A percentile compares a stretch with the other conserved stretches of the same genome.
phyloP scores from a whole-genome alignment of 2,888 invertebrate species.

The Tortricodes alternella region DNA sequence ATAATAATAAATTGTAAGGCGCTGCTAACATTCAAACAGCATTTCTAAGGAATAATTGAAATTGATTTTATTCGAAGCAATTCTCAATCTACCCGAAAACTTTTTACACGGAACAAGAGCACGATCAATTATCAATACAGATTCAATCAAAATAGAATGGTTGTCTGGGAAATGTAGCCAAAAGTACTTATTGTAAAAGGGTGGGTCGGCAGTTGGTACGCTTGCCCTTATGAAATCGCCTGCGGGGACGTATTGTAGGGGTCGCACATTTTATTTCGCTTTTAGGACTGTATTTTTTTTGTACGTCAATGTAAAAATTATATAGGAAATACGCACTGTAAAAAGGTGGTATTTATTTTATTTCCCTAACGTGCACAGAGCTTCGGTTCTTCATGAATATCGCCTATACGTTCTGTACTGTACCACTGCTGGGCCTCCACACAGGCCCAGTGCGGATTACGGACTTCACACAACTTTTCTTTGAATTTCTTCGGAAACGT shows the following conservation, averaged over 20 bases:
- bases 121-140: slow-evolving; percentile 35
- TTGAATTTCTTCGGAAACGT: no score
- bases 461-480: no score
- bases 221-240: slow-evolving; percentile 53
- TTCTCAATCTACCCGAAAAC: neutral
- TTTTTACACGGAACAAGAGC: neutral
- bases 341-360: no score
- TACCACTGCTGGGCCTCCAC: no score
- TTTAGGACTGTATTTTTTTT: neutral
- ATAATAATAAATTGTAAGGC: no score
- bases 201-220: slow-evolving; percentile 48
- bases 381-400: no score
- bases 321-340: no score
- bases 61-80: neutral
- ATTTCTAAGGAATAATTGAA: neutral
- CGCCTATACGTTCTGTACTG: no score
- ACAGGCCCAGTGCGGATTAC: no score
- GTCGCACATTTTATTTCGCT: slow-evolving; percentile 29
- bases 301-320: no score
- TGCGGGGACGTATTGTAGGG: slow-evolving; percentile 36
- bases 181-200: slow-evolving; percentile 52
- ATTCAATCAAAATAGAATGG: slow-evolving; percentile 37
- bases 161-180: slow-evolving; percentile 34
- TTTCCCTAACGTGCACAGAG: no score
- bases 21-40: neutral